Conservation (phyloP, 2,113 vertebrate genomes). For the Anguilla rostrata region DNA sequence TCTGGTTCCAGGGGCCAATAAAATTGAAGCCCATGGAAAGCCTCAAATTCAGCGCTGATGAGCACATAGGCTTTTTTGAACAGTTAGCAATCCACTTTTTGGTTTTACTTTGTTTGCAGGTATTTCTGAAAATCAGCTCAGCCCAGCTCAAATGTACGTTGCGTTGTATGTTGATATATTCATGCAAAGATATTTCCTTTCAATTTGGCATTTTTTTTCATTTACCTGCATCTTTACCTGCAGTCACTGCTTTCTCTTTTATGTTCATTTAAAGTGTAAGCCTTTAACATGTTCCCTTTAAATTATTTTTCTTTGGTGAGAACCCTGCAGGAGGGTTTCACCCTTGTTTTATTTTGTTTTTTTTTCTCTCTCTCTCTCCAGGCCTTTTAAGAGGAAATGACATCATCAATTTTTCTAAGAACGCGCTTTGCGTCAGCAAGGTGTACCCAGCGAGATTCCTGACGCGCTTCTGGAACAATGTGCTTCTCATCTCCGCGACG, state of each 20-base stretch:
- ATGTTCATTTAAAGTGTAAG: no score
- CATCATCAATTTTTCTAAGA: not conserved
- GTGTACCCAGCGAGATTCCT: not conserved
- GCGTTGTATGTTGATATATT: not conserved
- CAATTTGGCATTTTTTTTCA: no score
- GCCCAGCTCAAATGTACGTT: not conserved
- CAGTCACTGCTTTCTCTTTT: no score
- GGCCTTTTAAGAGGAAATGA: not conserved
- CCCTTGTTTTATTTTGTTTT: not conserved
- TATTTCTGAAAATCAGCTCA: not conserved
- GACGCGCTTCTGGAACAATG: not conserved
- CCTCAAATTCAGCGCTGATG: not conserved
- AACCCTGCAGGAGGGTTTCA: not conserved
- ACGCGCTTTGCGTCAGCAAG: not conserved
- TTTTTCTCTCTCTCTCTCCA: not conserved
- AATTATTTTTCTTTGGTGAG: not conserved
- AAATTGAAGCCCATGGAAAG: not conserved
- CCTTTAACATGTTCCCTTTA: not conserved
- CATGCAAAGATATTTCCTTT: no score
- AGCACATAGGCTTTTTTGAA: not conserved
- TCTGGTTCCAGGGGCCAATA: not conserved
- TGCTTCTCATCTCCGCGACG: constrained; percentile 6
- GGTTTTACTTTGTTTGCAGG: not conserved
- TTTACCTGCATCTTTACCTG: no score
- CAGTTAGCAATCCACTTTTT: not conserved